phyloP scores from a whole-genome alignment of 1,140 invertebrate species.

The Hesperophylax magnus region DNA sequence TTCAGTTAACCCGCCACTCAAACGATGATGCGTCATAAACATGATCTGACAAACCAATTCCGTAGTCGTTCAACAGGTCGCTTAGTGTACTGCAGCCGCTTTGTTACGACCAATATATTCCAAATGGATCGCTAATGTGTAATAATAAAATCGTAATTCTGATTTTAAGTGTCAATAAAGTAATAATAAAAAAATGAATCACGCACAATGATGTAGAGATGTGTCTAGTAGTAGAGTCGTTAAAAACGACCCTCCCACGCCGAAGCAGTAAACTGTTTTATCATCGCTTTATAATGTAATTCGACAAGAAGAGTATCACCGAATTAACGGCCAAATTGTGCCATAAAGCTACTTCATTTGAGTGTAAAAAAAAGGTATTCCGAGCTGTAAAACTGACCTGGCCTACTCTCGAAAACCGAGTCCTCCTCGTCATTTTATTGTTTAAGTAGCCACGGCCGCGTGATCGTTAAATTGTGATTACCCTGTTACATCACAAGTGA shows the following conservation, averaged over 20 bases:
- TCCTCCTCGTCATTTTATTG: conserved; percentile 55
- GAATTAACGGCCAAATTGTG: conserved; percentile 57
- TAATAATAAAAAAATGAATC: conserved; percentile 55
- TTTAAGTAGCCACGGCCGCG: conserved; percentile 51
- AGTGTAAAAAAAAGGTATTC: conserved; percentile 57
- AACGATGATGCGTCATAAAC: conserved; percentile 14
- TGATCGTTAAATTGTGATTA: conserved; percentile 52
- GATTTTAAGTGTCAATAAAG: conserved; percentile 51
- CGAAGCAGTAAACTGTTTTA: conserved; percentile 54
- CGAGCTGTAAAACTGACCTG: conserved; percentile 58
- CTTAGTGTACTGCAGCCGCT: neutral
- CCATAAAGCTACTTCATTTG: conserved; percentile 57
- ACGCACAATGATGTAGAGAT: conserved; percentile 52
- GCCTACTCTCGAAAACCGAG: conserved; percentile 40
- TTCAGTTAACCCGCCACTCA: conserved; percentile 5
- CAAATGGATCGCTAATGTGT: conserved; percentile 46
- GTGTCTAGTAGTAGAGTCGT: conserved; percentile 50
- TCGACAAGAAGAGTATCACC: conserved; percentile 57
- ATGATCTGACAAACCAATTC: conserved; percentile 19
- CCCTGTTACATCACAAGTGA: conserved; percentile 37
- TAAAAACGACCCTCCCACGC: conserved; percentile 50
- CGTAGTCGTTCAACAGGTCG: conserved; percentile 30
- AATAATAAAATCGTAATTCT: conserved; percentile 44
- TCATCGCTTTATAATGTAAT: conserved; percentile 57
- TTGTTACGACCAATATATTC: conserved; percentile 45